Evolutionary conservation across 2,113 vertebrate genomes (phyloP), one percentile per base, ranked within the genome.

Genomic region (Zootoca vivipara): DNA sequence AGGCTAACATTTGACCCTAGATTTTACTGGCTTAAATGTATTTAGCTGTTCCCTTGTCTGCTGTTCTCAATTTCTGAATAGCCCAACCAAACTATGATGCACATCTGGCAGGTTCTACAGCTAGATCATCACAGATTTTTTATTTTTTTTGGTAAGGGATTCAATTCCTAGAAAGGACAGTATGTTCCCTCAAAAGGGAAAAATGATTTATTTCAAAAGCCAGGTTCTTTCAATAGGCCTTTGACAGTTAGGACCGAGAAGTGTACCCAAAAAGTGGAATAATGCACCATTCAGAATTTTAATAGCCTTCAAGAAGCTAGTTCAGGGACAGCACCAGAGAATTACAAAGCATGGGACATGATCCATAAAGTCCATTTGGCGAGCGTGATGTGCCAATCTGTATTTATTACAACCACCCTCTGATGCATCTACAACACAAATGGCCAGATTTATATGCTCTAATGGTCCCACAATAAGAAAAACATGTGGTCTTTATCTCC

Each of bases 401-500:
- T 94, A 95, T 96, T 96, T 96, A 95, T 96, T 95, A 95, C 91
- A 94, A 89, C 52, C 75, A 33, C 64, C 46, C 85, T 96, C 93
- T 93, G 94, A 93, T 94, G 87, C 93, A 91, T 96, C 94, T 90
- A 94, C 92, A 93, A 95, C 93, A 92, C 89, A 95, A 96, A 96
- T 93, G 92, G 91, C 92, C 94, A 95, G 93, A 96, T 97, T 96
- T 97, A 96, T 94, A 95, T 94, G 96, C 94, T 91, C 91, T 95
- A 96, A 97, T 96, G 90, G 87, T 89, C 95, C 91, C 92, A 91
- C 94, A 96, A 94, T 93, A 94, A 91, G 91, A 96, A 96, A 96
- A 96, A 95, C 78, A 92, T 96, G 93, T 95, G 89, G 90, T 91
- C 92, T 95, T 95, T 92, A 93, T 94, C 95, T 96, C 92, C 90